Conservation (phyloP, 2,888 invertebrate species). For the Parnassius glacialis region DNA sequence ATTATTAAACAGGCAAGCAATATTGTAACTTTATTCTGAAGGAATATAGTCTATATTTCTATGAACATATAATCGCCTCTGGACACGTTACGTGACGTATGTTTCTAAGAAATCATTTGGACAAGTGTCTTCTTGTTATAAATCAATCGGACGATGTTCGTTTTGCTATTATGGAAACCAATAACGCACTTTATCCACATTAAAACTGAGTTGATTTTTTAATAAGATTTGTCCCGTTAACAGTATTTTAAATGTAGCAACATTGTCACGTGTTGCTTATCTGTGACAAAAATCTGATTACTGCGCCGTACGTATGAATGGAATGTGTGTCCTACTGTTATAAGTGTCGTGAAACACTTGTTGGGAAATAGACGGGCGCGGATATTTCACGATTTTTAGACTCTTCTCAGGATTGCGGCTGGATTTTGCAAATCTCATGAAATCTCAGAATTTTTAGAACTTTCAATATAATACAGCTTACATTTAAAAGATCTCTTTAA, state of each 20-base stretch:
- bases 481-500: too few relatives aligned
- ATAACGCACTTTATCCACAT: not conserved
- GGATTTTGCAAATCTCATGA: too few relatives aligned
- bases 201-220: not conserved
- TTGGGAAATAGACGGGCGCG: not conserved
- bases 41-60: not conserved
- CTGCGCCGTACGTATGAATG: slow-evolving; percentile 20
- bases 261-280: slow-evolving; percentile 20
- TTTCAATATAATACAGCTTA: too few relatives aligned
- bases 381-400: too few relatives aligned
- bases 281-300: slow-evolving; percentile 21
- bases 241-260: not conserved
- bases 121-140: slow-evolving; percentile 25
- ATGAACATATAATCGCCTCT: not conserved
- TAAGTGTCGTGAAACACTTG: slow-evolving; percentile 17
- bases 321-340: slow-evolving; percentile 10
- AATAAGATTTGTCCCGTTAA: not conserved
- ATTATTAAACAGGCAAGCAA: not conserved
- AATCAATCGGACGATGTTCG: slow-evolving; percentile 8
- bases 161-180: not conserved
- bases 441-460: too few relatives aligned
- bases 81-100: slow-evolving; percentile 18
- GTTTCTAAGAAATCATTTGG: slow-evolving; percentile 20
- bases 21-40: not conserved
- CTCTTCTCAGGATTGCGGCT: too few relatives aligned